These are phyloP conservation scores for Agriotes lineatus DNA, from an alignment of 2,888 invertebrate genomes.

Conservation along the genomic window DNA sequence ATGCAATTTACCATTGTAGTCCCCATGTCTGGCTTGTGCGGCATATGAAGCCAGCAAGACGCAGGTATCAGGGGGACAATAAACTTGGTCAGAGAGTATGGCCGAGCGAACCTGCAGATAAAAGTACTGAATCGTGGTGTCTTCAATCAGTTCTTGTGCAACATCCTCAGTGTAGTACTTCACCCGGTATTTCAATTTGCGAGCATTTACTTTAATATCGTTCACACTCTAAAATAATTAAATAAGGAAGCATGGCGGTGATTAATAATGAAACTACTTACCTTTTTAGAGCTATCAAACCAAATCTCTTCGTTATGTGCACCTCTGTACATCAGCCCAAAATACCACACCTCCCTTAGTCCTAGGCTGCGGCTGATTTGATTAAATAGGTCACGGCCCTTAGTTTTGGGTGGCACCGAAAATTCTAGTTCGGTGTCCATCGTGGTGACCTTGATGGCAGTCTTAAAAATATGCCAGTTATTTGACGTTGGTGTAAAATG, in stretches of 20 bases:
- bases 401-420: slow-evolving; percentile 56
- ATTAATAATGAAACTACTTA: slow-evolving; percentile 34
- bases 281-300: slow-evolving; percentile 63
- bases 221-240: slow-evolving; percentile 56
- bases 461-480: too few relatives aligned
- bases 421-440: slow-evolving; percentile 60
- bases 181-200: slow-evolving; percentile 74
- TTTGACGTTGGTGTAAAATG: too few relatives aligned
- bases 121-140: slow-evolving; percentile 94
- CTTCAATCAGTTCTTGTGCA: slow-evolving; percentile 97
- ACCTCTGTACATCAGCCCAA: slow-evolving; percentile 59
- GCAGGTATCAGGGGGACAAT: slow-evolving; percentile 98
- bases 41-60: slow-evolving; percentile 97
- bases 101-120: slow-evolving; percentile 95
- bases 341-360: slow-evolving; percentile 63
- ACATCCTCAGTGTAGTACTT: slow-evolving; percentile 99
- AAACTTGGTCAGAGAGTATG: slow-evolving; percentile 96
- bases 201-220: slow-evolving; percentile 52
- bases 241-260: neutral
- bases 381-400: slow-evolving; percentile 56
- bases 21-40: slow-evolving; percentile 96
- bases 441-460: slow-evolving; percentile 56
- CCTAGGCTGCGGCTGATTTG: slow-evolving; percentile 60
- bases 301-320: slow-evolving; percentile 57
- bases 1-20: slow-evolving; percentile 86